phyloP scores from a whole-genome alignment of 2,113 vertebrate species.

The Platysteira castanea region DNA sequence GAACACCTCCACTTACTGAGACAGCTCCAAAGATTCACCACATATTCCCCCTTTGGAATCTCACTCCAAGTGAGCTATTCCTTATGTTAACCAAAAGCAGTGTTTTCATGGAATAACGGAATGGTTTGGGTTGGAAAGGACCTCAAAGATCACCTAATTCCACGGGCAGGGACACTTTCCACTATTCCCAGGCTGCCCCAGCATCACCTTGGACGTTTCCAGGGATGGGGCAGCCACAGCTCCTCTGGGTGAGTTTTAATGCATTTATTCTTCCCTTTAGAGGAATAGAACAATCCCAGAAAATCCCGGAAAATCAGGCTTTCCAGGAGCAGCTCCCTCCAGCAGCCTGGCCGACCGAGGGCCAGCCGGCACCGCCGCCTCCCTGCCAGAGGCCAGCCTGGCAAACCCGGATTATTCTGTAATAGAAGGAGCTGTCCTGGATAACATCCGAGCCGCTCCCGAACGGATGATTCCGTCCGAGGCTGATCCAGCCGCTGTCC shows the following conservation, averaged over 20 bases:
- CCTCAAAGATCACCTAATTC: neutral
- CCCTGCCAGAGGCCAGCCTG: neutral
- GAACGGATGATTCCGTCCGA: neutral
- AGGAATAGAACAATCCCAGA: neutral
- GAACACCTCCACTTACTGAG: neutral
- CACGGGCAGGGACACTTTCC: neutral
- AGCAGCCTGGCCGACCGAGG: accelerated
- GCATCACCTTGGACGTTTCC: neutral
- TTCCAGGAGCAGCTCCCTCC: neutral
- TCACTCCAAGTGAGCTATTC: accelerated
- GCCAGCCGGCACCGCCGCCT: neutral
- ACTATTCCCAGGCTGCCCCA: neutral
- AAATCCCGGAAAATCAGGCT: neutral
- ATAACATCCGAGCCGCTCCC: neutral
- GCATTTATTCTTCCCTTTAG: neutral
- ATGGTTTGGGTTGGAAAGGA: neutral
- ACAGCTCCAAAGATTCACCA: accelerated
- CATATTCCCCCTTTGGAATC: neutral
- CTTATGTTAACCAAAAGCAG: neutral
- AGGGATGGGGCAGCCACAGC: neutral
- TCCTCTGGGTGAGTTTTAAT: accelerated
- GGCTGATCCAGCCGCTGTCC: neutral
- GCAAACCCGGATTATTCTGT: neutral
- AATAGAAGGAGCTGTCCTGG: neutral
- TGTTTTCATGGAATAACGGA: neutral